Conservation (phyloP, 2,113 vertebrate species). For the Boleophthalmus pectinirostris region DNA sequence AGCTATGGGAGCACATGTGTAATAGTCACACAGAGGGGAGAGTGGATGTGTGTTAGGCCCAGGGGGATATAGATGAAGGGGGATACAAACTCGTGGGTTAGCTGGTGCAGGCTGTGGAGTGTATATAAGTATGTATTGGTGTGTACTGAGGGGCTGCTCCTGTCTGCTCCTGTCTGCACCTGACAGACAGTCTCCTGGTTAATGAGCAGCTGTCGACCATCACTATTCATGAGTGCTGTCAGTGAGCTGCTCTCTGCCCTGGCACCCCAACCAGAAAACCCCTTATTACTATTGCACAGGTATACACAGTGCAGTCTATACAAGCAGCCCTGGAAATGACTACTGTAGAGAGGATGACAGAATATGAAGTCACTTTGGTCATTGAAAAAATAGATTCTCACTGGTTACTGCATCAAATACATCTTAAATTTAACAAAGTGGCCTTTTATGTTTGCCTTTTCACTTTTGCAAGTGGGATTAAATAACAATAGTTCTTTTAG, state of each 20-base stretch:
- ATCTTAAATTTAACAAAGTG: too few species aligned
- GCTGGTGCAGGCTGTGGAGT: constrained; percentile 9
- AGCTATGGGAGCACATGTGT: constrained; percentile 30
- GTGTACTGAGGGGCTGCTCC: constrained; percentile 49
- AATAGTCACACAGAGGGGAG: constrained; percentile 37
- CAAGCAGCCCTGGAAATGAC: not conserved
- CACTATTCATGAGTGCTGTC: constrained; percentile 78
- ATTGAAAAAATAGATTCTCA: too few species aligned
- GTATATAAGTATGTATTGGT: constrained; percentile 29
- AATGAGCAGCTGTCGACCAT: constrained; percentile 80
- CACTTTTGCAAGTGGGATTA: too few species aligned
- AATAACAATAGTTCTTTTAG: too few species aligned
- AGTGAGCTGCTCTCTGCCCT: constrained; percentile 67
- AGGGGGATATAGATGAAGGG: constrained; percentile 62
- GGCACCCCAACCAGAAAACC: constrained; percentile 61
- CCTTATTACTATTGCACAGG: constrained; percentile 59
- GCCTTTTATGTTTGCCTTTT: too few species aligned
- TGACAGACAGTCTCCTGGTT: constrained; percentile 75
- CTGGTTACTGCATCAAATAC: too few species aligned
- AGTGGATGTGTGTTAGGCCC: constrained; percentile 33
- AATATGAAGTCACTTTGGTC: not conserved
- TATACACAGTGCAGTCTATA: constrained; percentile 20
- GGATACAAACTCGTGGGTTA: constrained; percentile 25
- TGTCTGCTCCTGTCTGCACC: constrained; percentile 63
- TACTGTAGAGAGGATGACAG: not conserved